Base-by-base conservation (phyloP, 2,888 invertebrate genomes). In the Ellobium chinense region DNA sequence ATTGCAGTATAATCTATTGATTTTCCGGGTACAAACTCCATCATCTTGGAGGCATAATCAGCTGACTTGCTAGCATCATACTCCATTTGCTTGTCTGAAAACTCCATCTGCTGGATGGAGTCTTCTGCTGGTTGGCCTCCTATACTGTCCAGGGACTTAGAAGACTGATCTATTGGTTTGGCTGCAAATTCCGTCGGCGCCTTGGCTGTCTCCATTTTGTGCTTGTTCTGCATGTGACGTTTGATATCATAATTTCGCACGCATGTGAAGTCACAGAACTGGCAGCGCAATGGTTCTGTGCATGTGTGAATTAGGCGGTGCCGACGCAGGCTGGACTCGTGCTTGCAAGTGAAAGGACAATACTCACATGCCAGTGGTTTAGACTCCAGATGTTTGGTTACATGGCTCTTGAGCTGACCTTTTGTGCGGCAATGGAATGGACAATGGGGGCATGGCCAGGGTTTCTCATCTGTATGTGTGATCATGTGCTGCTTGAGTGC, bases 291-390 rank as follows among this genome's bases (percentile, higher is more conserved):
- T 21, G 70, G 70, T 29, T 70, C 34, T 18, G 24, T 54, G 34
- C 70, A 70, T 7, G 56, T 56, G 46, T 70, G 70, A 5, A 31
- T 31, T 2, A 56, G 56, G 1, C 56, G 27, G 21, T 70, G 70
- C 5, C 70, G 46, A 12, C 70, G 70, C n/a, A 70, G n/a, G 54
- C 70, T 70, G n/a, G 70, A 70, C 18, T 70, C 70, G 34, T 70
- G 70, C 46, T 70, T 70, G 56, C 56, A 70, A 1, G 70, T 70
- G 31, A 70, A 70, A 2, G 70, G 56, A 31, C 70, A 70, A 56
- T 56, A 70, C 31, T 70, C 56, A 21, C 70, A 70, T 3, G 56
- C 2, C 7, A 70, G 27, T 1, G 70, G 70, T 27, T 70, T 70
- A 4, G 46, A 9, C 24, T 70, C 56, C 56, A 56, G 1, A 31